Conservation (phyloP, 2,113 vertebrate genomes). For the Rhinopomastus cyanomelas region DNA sequence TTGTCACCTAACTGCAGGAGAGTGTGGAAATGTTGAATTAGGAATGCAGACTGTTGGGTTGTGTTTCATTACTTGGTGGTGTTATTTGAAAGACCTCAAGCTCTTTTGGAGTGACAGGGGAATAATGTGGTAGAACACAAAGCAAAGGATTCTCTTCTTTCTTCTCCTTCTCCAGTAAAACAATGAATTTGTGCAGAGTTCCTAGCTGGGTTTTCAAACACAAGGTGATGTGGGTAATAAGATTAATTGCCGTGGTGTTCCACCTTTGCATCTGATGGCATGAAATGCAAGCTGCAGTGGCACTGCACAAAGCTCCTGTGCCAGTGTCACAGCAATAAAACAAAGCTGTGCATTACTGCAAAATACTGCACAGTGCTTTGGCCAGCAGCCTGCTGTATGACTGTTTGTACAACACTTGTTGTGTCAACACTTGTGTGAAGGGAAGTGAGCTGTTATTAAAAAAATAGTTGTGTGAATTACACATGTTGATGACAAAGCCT, state of each 20-base stretch:
- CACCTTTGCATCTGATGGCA: background rate
- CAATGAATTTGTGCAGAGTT: background rate
- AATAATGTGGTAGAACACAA: background rate
- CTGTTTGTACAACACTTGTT: background rate
- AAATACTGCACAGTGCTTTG: background rate
- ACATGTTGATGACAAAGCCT: background rate
- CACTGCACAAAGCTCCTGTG: background rate
- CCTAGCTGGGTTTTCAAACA: background rate
- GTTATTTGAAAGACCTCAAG: background rate
- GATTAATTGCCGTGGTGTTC: slow-evolving; percentile 44
- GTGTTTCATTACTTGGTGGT: background rate
- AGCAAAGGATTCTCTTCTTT: background rate
- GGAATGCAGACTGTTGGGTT: background rate
- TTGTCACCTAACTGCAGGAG: no score
- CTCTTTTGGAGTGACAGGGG: background rate
- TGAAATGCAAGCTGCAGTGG: background rate
- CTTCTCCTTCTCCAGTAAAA: background rate
- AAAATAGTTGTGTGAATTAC: background rate
- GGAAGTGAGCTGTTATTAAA: background rate
- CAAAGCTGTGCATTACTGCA: background rate
- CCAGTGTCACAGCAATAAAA: background rate
- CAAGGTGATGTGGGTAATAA: background rate
- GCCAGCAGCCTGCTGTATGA: background rate
- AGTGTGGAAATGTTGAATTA: background rate
- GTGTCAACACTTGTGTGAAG: accelerated